Conservation (phyloP, 1,140 invertebrate genomes). For the Bombus picipes region DNA sequence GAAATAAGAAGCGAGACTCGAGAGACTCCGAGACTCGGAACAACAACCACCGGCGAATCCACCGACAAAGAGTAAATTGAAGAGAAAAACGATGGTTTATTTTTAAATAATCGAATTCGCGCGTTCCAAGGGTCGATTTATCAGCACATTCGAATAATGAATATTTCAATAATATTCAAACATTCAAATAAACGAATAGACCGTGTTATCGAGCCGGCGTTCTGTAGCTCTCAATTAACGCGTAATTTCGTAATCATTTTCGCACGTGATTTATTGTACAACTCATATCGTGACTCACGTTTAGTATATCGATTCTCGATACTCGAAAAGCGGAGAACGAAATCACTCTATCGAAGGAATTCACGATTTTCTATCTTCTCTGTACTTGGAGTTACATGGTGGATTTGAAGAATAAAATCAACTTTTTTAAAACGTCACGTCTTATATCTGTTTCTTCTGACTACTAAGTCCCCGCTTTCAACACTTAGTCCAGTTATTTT, state of each 20-base stretch:
- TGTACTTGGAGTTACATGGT: background rate
- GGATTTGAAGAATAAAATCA: background rate
- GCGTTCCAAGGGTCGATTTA: background rate
- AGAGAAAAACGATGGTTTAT: background rate
- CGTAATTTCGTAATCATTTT: conserved; percentile 16
- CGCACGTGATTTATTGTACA: background rate
- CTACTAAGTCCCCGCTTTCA: background rate
- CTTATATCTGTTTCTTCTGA: background rate
- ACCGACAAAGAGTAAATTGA: too few species aligned
- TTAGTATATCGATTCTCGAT: conserved; percentile 32
- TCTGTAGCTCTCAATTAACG: conserved; percentile 8
- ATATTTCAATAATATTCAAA: conserved; percentile 5
- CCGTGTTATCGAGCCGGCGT: background rate
- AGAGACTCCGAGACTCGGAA: background rate
- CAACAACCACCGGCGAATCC: background rate
- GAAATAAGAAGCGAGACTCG: background rate
- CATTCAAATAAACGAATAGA: background rate
- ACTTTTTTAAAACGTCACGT: background rate
- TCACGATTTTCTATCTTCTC: background rate
- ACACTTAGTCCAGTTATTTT: background rate
- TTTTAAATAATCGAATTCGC: conserved; percentile 2
- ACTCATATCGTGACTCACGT: too few species aligned
- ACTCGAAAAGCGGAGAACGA: background rate
- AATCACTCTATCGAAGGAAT: conserved; percentile 61
- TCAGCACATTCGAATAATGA: conserved; percentile 13